phyloP scores from a whole-genome alignment of 1,140 invertebrate genomes.

The Drosophila tropicalis region DNA sequence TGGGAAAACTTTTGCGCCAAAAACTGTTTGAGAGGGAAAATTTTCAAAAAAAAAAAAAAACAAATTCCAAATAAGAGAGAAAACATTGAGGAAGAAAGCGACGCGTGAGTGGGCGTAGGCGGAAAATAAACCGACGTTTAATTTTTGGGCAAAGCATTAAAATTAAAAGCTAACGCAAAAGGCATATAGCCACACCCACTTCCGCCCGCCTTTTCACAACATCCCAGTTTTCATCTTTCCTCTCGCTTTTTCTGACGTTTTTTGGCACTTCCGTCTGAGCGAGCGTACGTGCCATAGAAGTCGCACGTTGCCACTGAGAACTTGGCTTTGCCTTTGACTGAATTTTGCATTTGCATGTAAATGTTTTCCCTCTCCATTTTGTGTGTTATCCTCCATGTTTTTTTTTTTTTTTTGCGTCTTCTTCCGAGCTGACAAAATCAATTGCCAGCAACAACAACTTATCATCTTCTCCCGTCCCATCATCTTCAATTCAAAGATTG shows the following conservation, averaged over 20 bases:
- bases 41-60: conserved; percentile 35
- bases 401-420: not conserved
- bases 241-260: not conserved
- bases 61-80: not conserved
- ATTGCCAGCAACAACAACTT: conserved; percentile 28
- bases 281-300: conserved; percentile 53
- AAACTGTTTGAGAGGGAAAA: conserved; percentile 61
- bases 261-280: conserved; percentile 33
- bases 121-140: conserved; percentile 74
- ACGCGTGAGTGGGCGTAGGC: conserved; percentile 4
- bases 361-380: conserved; percentile 55
- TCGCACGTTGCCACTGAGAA: conserved; percentile 10
- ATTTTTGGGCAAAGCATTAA: conserved; percentile 78
- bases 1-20: conserved; percentile 47
- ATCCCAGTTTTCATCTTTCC: not conserved
- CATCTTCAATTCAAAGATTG: conserved; percentile 4
- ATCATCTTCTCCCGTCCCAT: not conserved
- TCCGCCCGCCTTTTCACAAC: not conserved
- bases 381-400: conserved; percentile 1
- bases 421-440: conserved; percentile 23
- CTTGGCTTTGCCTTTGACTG: conserved; percentile 35
- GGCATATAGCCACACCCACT: conserved; percentile 19
- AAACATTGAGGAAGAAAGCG: not conserved
- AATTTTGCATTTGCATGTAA: conserved; percentile 76
- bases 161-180: conserved; percentile 69